Conservation (phyloP, 2,113 vertebrate genomes). For the Solea senegalensis region DNA sequence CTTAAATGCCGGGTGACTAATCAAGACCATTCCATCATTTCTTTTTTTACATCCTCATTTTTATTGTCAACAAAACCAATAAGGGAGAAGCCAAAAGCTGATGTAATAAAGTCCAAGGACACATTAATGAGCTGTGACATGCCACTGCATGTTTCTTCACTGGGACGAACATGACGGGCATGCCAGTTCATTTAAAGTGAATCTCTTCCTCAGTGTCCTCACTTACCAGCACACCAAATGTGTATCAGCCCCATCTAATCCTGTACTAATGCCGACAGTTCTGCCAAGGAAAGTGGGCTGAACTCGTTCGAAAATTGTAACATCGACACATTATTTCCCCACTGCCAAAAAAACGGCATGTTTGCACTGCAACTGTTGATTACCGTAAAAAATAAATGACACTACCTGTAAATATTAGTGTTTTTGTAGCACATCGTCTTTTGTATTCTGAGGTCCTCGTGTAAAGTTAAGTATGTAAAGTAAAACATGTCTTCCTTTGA, state of each 20-base stretch:
- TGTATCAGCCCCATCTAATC: not conserved
- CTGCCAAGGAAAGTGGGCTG: not conserved
- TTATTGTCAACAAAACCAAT: too few species aligned
- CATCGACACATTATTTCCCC: constrained; percentile 5
- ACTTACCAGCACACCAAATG: not conserved
- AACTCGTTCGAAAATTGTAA: constrained; percentile 7
- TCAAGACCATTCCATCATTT: too few species aligned
- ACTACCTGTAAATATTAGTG: too few species aligned
- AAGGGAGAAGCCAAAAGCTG: not conserved
- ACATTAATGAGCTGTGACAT: not conserved
- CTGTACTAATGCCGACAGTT: not conserved
- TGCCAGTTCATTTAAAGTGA: not conserved
- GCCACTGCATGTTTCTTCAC: not conserved
- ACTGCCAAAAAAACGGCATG: not conserved
- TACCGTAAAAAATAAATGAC: too few species aligned
- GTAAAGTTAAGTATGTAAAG: constrained; percentile 1
- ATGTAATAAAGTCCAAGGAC: not conserved
- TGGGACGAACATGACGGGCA: too few species aligned
- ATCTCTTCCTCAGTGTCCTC: not conserved
- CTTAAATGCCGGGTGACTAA: too few species aligned
- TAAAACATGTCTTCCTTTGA: constrained; percentile 29
- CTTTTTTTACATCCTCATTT: too few species aligned
- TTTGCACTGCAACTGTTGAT: not conserved
- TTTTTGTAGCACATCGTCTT: too few species aligned
- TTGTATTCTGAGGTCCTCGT: not conserved